Conservation (phyloP, 35 echinoderm and acorn worm species). For the Lytechinus pictus region DNA sequence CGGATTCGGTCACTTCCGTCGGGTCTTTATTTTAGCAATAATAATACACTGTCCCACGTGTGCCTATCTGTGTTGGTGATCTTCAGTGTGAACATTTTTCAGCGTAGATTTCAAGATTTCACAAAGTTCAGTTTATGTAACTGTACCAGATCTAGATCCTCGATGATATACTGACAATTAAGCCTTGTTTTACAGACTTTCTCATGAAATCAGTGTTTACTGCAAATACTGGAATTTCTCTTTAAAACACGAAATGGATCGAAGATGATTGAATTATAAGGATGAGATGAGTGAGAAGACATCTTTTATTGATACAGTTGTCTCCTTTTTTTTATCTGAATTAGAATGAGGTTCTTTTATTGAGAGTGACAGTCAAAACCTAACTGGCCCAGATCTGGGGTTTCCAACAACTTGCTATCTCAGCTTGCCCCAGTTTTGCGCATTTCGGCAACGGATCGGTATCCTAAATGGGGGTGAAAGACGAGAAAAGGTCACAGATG, state of each 20-base stretch:
- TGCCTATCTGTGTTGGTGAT: too few relatives aligned
- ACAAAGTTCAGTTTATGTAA: too few relatives aligned
- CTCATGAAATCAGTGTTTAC: too few relatives aligned
- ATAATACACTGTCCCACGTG: too few relatives aligned
- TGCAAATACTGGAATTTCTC: too few relatives aligned
- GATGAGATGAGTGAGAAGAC: not conserved
- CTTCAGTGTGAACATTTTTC: too few relatives aligned
- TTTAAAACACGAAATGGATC: not conserved
- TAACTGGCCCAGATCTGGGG: slow-evolving; percentile 5
- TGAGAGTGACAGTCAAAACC: slow-evolving; percentile 17
- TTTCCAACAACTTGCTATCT: slow-evolving; percentile 12
- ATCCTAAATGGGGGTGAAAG: not conserved
- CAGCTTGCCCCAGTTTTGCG: not conserved
- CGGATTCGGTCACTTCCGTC: too few relatives aligned
- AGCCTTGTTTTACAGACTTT: too few relatives aligned
- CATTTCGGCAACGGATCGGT: not conserved
- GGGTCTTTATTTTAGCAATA: too few relatives aligned
- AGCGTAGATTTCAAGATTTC: too few relatives aligned
- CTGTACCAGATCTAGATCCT: too few relatives aligned
- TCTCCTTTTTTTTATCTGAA: not conserved
- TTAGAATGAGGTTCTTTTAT: not conserved
- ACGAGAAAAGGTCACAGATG: not conserved
- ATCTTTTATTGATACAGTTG: slow-evolving; percentile 6
- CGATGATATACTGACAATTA: too few relatives aligned
- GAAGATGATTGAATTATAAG: slow-evolving; percentile 6